Evolutionary conservation across 2,113 vertebrate species (phyloP), one percentile per base, ranked within the genome.

Genomic region (Scomber colias): DNA sequence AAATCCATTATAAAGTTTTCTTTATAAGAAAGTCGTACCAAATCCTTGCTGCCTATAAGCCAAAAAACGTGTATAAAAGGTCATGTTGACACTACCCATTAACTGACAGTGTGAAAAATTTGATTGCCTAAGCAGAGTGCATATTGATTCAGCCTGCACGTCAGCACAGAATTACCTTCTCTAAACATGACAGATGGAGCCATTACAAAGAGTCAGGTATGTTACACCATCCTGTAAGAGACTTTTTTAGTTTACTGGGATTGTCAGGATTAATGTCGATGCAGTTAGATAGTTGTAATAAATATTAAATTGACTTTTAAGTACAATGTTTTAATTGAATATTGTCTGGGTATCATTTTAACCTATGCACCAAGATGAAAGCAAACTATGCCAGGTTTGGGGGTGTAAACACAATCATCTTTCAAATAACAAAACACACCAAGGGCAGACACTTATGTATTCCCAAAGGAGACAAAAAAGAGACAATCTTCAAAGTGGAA

Each of bases 401-500:
- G 17, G 48, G 54, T 50, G 31, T 46, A 75, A 84, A 79, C 45
- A 68, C n/a, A 63, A 8, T 35, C 35, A 7, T 59, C 48, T 53
- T 59, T 88, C 48, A 75, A 73, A 79, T 66, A 31, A 45, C 53
- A 83, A 15, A 67, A 19, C 3, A 40, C 12, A 76, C 82, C 80
- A 84, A 78, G 66, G 75, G 75, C 79, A 88, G 62, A 83, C 67
- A 81, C 81, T 77, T 59, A 63, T 70, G 79, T 69, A 53, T 71
- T 82, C 24, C 51, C 46, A 75, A 61, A 74, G 44, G 21, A 27
- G 19, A 75, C 17, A 79, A 77, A 77, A 55, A 75, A 72, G 55
- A 75, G 19, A 62, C 35, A 64, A 72, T 86, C 66, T 89, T 89
- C 68, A 89, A 85, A 90, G 87, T 82, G 60, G 80, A 88, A 90